Evolutionary conservation across 2,113 vertebrate genomes (phyloP).

Genomic region (Oreocharis arfaki): DNA sequence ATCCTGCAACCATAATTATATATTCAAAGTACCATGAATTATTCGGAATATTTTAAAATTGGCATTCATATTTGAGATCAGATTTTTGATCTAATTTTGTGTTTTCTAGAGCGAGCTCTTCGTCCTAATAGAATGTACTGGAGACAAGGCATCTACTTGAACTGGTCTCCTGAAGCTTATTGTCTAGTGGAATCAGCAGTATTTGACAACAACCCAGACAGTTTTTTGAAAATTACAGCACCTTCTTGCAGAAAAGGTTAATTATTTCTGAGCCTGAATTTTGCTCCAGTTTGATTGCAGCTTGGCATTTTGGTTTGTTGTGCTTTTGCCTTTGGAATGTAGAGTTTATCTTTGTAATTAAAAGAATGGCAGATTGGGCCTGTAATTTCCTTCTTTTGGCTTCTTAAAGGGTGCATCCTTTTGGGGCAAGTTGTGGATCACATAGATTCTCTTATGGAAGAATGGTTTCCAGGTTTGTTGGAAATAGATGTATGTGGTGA

Average conservation of each 20-base stretch:
- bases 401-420: constrained; percentile 81
- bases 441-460: constrained; percentile 94
- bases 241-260: constrained; percentile 93
- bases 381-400: not conserved
- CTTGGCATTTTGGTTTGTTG: constrained; percentile 23
- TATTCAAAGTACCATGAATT: not conserved
- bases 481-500: constrained; percentile 90
- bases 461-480: constrained; percentile 93
- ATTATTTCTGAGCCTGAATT: constrained; percentile 7
- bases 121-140: constrained; percentile 91
- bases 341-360: not conserved
- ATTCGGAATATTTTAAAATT: not conserved
- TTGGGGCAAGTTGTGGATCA: constrained; percentile 96
- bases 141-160: constrained; percentile 93
- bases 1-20: not conserved
- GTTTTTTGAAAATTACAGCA: constrained; percentile 89
- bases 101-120: constrained; percentile 75
- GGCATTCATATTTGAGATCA: not conserved
- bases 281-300: not conserved
- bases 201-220: constrained; percentile 77
- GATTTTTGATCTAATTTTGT: not conserved
- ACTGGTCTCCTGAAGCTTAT: constrained; percentile 92
- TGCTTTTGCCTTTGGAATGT: not conserved
- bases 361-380: not conserved
- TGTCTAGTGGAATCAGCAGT: constrained; percentile 87